These are phyloP conservation scores for Phataginus tetradactyla DNA, from an alignment of 2,797 vertebrate species.

Conservation along the genomic window DNA sequence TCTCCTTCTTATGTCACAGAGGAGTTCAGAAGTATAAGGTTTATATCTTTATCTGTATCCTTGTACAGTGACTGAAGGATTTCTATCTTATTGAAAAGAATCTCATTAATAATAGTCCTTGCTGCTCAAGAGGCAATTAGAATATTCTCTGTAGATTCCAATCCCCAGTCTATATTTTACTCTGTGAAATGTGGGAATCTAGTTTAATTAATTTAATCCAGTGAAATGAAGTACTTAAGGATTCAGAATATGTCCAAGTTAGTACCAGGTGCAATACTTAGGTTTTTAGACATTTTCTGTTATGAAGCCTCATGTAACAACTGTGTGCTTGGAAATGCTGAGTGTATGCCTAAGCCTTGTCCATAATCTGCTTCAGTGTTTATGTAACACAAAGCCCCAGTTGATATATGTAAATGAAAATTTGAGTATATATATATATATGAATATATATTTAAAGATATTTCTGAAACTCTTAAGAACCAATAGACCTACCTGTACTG, in stretches of 20 bases:
- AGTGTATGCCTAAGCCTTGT: not conserved
- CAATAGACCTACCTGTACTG: not conserved
- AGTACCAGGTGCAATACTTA: not conserved
- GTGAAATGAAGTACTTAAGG: not conserved
- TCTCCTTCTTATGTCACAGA: not conserved
- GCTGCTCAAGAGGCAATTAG: constrained; percentile 2
- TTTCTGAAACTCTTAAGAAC: not conserved
- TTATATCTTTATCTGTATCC: not conserved
- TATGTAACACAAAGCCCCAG: not conserved
- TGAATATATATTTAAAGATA: not conserved
- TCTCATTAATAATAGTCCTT: not conserved
- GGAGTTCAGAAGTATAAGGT: not conserved
- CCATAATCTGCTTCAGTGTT: not conserved
- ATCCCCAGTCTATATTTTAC: not conserved
- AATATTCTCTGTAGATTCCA: constrained; percentile 24
- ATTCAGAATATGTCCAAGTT: constrained; percentile 32
- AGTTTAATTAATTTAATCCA: constrained; percentile 35
- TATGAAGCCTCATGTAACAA: not conserved
- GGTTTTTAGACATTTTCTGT: not conserved
- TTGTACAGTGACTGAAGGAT: not conserved
- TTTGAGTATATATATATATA: not conserved
- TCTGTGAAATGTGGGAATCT: not conserved
- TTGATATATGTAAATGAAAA: not conserved
- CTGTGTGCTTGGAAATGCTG: not conserved
- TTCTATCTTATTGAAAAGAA: not conserved